phyloP scores from a whole-genome alignment of 2,797 vertebrate genomes.

The Myioborus miniatus region DNA sequence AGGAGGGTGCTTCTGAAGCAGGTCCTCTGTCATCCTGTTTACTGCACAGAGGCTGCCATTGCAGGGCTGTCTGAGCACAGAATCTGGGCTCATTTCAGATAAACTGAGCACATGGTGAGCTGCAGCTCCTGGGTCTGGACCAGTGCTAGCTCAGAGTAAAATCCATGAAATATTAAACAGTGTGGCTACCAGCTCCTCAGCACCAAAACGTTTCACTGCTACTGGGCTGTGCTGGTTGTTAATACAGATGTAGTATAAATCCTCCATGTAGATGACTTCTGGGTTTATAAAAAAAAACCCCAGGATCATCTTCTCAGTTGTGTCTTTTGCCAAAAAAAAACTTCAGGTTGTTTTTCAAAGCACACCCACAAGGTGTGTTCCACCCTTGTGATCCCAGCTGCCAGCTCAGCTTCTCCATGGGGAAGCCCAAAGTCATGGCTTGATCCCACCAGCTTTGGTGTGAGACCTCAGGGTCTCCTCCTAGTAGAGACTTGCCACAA shows the following conservation, averaged over 20 bases:
- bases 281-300: not conserved
- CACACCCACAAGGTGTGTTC: rapidly evolving
- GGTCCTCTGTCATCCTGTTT: not conserved
- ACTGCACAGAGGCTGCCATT: not conserved
- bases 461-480: not conserved
- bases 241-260: not conserved
- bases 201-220: not conserved
- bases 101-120: not conserved
- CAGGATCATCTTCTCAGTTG: not conserved
- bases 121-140: not conserved
- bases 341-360: not conserved
- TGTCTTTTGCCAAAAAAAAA: not conserved
- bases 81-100: not conserved
- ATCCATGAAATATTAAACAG: not conserved
- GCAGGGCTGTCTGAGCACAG: not conserved
- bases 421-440: not conserved
- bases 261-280: not conserved
- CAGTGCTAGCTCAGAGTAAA: not conserved
- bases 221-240: not conserved
- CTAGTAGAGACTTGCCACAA: not conserved
- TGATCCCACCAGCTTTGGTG: not conserved
- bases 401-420: not conserved
- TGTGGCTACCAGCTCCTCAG: not conserved
- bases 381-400: not conserved
- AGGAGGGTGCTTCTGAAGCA: constrained; percentile 6